Percentiles rank a stretch among this genome's conserved stretches.
Conservation (phyloP, 2,113 vertebrate genomes). For the Cyanoliseus patagonus region DNA sequence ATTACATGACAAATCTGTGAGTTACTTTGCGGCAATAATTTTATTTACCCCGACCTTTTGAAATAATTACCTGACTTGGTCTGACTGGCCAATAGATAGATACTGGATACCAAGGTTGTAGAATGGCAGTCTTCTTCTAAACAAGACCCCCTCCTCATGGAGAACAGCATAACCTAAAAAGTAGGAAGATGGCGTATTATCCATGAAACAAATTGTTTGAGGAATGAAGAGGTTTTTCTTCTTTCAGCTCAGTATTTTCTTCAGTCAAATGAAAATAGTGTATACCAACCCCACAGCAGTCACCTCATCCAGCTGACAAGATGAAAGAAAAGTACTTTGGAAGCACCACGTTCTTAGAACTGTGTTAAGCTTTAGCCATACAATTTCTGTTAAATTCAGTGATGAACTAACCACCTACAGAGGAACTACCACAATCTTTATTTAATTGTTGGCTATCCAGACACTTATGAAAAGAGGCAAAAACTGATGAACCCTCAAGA, state of each 20-base stretch:
- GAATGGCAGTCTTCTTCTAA: not conserved
- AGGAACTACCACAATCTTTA: not conserved
- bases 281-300: not conserved
- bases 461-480: not conserved
- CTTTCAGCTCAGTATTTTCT: not conserved
- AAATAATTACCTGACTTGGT: not conserved
- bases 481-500: not conserved
- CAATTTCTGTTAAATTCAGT: not conserved
- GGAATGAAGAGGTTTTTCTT: not conserved
- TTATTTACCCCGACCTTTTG: not conserved
- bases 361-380: not conserved
- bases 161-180: not conserved
- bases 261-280: not conserved
- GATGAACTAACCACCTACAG: not conserved
- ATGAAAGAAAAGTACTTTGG: not conserved
- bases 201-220: not conserved
- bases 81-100: not conserved
- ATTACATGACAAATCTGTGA: not conserved
- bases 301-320: not conserved
- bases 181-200: not conserved
- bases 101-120: not conserved
- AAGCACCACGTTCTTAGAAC: not conserved
- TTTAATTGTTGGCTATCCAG: not conserved
- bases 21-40: not conserved
- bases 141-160: not conserved